These are phyloP conservation scores for Geophilus truncorum DNA, from an alignment of 2,888 invertebrate species.

Conservation along the genomic window DNA sequence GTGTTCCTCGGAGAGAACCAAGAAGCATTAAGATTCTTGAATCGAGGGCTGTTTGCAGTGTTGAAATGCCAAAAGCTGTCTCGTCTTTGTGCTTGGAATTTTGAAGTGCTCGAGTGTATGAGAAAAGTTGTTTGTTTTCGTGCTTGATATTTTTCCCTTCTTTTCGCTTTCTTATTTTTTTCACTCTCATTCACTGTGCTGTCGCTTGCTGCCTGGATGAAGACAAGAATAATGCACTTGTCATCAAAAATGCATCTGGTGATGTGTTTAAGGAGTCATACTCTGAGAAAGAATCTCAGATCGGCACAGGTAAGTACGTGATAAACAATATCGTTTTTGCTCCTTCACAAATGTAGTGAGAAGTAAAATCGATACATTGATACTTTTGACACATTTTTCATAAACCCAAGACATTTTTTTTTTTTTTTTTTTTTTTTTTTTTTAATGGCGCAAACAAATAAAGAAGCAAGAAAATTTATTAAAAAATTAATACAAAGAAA, in stretches of 20 bases:
- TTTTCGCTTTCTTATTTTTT: neutral
- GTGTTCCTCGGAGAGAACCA: slow-evolving; percentile 18
- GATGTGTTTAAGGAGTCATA: slow-evolving; percentile 6
- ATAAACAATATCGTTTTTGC: neutral
- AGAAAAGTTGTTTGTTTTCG: slow-evolving; percentile 14
- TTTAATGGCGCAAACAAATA: neutral
- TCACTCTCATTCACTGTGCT: neutral
- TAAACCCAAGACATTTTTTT: neutral
- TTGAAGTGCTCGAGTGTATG: neutral
- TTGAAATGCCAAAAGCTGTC: slow-evolving; percentile 25
- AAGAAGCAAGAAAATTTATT: no score
- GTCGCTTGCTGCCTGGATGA: neutral
- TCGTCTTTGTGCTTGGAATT: slow-evolving; percentile 16
- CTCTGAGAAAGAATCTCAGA: slow-evolving; percentile 10
- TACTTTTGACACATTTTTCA: neutral
- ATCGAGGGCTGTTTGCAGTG: slow-evolving; percentile 24
- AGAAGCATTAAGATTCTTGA: slow-evolving; percentile 7
- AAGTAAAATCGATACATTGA: neutral
- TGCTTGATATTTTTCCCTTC: neutral
- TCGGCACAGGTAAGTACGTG: slow-evolving; percentile 8
- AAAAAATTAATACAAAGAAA: no score
- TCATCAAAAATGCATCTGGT: neutral
- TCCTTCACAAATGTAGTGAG: neutral
- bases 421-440: neutral
- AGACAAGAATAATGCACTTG: slow-evolving; percentile 22